Percentiles rank a stretch among this genome's conserved stretches.
Conservation (phyloP, 2,113 vertebrate species). For the Bostrychus sinensis region DNA sequence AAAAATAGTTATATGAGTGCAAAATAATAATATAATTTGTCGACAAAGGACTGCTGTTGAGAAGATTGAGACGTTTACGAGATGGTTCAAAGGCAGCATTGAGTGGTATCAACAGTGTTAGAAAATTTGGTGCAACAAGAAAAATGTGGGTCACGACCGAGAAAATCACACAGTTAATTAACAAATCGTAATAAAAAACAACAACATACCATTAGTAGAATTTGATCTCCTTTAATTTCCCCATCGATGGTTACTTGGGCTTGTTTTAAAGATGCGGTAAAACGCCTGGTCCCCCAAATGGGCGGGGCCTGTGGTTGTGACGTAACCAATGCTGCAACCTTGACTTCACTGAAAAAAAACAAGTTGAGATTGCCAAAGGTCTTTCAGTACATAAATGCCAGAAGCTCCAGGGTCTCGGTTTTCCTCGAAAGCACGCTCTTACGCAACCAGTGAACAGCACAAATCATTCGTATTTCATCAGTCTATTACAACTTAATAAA, state of each 20-base stretch:
- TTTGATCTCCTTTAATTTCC: background rate
- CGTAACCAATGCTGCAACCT: constrained; percentile 3
- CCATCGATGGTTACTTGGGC: background rate
- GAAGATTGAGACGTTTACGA: background rate
- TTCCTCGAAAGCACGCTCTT: constrained; percentile 7
- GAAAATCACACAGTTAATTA: background rate
- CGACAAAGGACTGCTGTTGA: background rate
- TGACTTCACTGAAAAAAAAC: background rate
- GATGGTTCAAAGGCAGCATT: background rate
- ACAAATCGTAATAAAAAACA: background rate
- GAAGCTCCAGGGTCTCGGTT: background rate
- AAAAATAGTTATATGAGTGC: background rate
- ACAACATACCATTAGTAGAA: background rate
- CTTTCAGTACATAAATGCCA: background rate
- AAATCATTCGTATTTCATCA: too few relatives aligned
- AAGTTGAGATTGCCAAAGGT: background rate
- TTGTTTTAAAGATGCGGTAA: background rate
- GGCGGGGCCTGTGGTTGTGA: background rate
- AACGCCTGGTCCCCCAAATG: fast-evolving
- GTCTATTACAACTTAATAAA: too few relatives aligned
- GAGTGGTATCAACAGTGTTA: background rate
- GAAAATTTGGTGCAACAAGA: background rate
- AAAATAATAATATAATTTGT: background rate
- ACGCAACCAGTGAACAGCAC: background rate
- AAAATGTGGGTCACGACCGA: background rate